Evolutionary conservation across 2,888 invertebrate genomes (phyloP), one percentile per base, ranked within the genome.

Genomic region (Dyspetes luteomarginatus): DNA sequence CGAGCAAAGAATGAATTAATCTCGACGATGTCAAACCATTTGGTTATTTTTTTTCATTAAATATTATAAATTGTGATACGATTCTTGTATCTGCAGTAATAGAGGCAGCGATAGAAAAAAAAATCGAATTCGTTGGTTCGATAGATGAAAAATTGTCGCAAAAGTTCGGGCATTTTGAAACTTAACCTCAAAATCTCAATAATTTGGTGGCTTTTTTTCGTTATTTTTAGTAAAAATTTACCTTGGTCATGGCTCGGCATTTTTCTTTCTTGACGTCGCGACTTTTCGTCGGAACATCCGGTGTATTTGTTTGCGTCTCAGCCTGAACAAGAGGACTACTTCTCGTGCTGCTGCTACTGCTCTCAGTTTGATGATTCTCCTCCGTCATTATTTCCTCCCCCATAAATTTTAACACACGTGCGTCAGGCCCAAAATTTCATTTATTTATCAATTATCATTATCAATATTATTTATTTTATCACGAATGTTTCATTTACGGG

Each of bases 231-330:
- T 2, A 0, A n/a, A 28, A 15, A 58, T 64, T 69, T 86, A 95
- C 95, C 94, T 96, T 95, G 52, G 95, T 95, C 90, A 94, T 93
- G 78, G 95, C 95, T 89, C 94, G 95, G 85, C 94, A 94, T 93
- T 94, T 95, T 85, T 94, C 94, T 88, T 95, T 95, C 85, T 92
- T 93, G 71, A 93, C 93, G 85, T 94, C 94, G 89, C 93, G 93
- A 86, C 89, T 92, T 90, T 94, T 94, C 69, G 91, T 28, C 9
- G 68, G 89, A 88, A 92, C 93, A 82, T 90, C 90, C 55, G 86
- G 84, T 78, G 85, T 85, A 76, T 78, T 88, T 41, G 84, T 78
- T 62, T 87, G 89, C 71, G 86, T 83, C 64, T 90, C 90, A 74
- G 92, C 92, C 92, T 93, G 94, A 52, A 83, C 84, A 72, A 86